Conservation (phyloP, 2,888 invertebrate species). For the Encarsia formosa region DNA sequence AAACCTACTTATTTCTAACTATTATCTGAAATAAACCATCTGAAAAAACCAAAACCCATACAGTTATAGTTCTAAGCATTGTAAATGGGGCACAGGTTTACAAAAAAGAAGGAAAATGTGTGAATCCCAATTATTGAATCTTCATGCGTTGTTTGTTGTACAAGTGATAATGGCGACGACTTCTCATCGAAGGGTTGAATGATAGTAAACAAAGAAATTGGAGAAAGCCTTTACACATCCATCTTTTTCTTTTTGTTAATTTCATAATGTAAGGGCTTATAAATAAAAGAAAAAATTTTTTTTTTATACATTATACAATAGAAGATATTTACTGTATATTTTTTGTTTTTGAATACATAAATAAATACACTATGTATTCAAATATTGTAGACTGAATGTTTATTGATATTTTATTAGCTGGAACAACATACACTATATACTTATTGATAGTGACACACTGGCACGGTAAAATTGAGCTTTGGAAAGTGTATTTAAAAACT, state of each 20-base stretch:
- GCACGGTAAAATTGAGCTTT: too few relatives aligned
- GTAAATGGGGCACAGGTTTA: slow-evolving; percentile 41
- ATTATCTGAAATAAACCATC: slow-evolving; percentile 60
- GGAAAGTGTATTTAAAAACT: too few relatives aligned
- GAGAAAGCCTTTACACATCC: slow-evolving; percentile 45
- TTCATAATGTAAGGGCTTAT: slow-evolving; percentile 30
- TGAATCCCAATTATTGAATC: slow-evolving; percentile 37
- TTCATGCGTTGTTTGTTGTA: slow-evolving; percentile 46
- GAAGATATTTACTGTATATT: too few relatives aligned
- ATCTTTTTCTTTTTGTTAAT: slow-evolving; percentile 40
- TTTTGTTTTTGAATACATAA: too few relatives aligned
- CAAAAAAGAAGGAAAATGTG: slow-evolving; percentile 33
- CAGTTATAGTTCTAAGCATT: slow-evolving; percentile 42
- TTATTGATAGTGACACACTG: too few relatives aligned
- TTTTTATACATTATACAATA: too few relatives aligned
- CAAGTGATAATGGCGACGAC: slow-evolving; percentile 43
- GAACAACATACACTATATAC: too few relatives aligned
- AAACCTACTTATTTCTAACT: slow-evolving; percentile 47
- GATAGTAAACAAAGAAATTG: slow-evolving; percentile 39
- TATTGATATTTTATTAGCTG: too few relatives aligned
- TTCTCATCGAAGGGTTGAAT: slow-evolving; percentile 46
- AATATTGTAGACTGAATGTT: too few relatives aligned
- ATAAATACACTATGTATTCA: too few relatives aligned
- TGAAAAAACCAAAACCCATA: slow-evolving; percentile 45
- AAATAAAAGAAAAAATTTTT: too few relatives aligned